A percentile compares a stretch with the other conserved stretches of the same genome.
These are phyloP conservation scores for Ptilodon capucinus DNA, from an alignment of 2,888 invertebrate species.

Conservation along the genomic window DNA sequence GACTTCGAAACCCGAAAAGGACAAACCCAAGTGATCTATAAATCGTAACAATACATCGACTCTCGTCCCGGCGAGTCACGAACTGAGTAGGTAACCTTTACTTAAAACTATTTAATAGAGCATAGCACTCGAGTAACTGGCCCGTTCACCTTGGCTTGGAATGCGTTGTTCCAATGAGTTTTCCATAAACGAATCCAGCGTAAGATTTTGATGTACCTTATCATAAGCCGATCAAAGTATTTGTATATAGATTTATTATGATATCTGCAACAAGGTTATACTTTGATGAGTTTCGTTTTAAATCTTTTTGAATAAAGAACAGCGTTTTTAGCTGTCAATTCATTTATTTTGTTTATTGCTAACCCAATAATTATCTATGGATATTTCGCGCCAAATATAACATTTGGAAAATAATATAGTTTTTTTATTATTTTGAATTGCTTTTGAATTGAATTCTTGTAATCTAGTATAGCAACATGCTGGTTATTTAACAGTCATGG, in stretches of 20 bases:
- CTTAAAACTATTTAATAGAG: slow-evolving; percentile 3
- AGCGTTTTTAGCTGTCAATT: not conserved
- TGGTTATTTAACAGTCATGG: too few relatives aligned
- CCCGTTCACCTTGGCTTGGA: slow-evolving; percentile 1
- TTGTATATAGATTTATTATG: not conserved
- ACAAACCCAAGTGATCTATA: not conserved
- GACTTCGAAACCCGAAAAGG: not conserved
- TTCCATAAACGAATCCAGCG: not conserved
- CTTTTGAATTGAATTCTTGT: too few relatives aligned
- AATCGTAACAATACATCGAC: slow-evolving; percentile 1
- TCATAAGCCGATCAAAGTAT: not conserved
- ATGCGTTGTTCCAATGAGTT: slow-evolving; percentile 1
- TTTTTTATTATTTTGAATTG: too few relatives aligned
- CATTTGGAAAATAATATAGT: too few relatives aligned
- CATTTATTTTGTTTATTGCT: too few relatives aligned
- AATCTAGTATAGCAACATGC: too few relatives aligned
- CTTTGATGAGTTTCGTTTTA: not conserved
- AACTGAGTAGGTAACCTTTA: slow-evolving; percentile 3
- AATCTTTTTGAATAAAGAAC: too few relatives aligned
- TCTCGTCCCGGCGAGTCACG: not conserved
- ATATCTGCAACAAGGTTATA: not conserved
- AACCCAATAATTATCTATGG: too few relatives aligned
- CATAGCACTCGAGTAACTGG: slow-evolving; percentile 1
- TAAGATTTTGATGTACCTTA: not conserved
- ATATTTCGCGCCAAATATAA: too few relatives aligned